Evolutionary conservation across 2,113 vertebrate species (phyloP).

Genomic region (Cyprinodon variegatus): DNA sequence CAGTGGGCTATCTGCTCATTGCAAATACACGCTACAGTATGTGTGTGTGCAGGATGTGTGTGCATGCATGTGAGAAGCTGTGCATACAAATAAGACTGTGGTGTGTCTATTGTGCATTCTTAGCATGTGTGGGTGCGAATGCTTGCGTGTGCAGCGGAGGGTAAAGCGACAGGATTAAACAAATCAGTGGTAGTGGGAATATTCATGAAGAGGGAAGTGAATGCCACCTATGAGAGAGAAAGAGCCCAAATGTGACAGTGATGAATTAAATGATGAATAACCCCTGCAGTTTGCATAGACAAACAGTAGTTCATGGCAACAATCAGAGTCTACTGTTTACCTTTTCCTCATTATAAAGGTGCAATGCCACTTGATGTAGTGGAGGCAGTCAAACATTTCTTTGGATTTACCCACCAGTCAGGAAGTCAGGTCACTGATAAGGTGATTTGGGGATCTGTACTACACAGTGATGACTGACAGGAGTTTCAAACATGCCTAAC

Average conservation of each 20-base stretch:
- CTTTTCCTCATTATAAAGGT: slow-evolving; percentile 9
- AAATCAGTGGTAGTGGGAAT: slow-evolving; percentile 69
- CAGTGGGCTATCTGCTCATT: slow-evolving; percentile 11
- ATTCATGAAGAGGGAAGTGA: slow-evolving; percentile 69
- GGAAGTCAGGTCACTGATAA: slow-evolving; percentile 10
- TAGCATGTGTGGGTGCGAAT: slow-evolving; percentile 2
- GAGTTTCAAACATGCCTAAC: neutral
- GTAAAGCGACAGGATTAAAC: slow-evolving; percentile 64
- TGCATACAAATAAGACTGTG: slow-evolving; percentile 18
- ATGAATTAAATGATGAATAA: slow-evolving; percentile 69
- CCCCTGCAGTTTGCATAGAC: slow-evolving; percentile 43
- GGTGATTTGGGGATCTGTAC: neutral
- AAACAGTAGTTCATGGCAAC: slow-evolving; percentile 67
- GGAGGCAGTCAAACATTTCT: slow-evolving; percentile 8
- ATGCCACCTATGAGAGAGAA: slow-evolving; percentile 46
- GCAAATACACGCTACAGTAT: slow-evolving; percentile 14
- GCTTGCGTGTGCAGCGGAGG: slow-evolving; percentile 49
- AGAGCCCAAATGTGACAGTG: slow-evolving; percentile 43
- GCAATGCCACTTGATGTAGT: neutral
- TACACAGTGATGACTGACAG: slow-evolving; percentile 3
- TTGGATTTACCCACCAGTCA: slow-evolving; percentile 4
- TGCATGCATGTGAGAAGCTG: slow-evolving; percentile 35
- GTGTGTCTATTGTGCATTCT: slow-evolving; percentile 31
- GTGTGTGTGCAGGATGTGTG: slow-evolving; percentile 11
- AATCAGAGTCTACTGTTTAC: slow-evolving; percentile 27